Base-by-base conservation (phyloP, 2,888 invertebrate genomes). In the Deilephila elpenor region DNA sequence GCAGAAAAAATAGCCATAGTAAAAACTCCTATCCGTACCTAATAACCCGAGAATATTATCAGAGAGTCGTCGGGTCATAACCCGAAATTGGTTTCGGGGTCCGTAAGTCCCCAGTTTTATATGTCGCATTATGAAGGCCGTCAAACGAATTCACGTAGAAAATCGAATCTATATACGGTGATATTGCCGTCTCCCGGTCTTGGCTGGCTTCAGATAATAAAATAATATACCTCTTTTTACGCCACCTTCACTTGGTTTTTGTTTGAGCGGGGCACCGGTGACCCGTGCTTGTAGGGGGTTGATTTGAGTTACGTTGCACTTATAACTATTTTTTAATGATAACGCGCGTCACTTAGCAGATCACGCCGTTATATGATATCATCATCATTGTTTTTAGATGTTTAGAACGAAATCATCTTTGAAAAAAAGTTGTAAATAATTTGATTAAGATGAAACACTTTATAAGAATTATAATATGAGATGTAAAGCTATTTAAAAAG, bases 141-240 rank as follows among this genome's bases (percentile, higher is more conserved):
- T 95, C 95, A 95, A 95, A 95, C 93, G 95, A 95, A 95, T 95
- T 95, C 95, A 95, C 94, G 94, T 95, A 95, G 95, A 95, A 95
- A 95, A 95, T 95, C 95, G 95, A 95, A 95, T 95, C 95, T 95
- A 94, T 95, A 95, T 95, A 94, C 94, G 94, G 92, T 89, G 92
- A 92, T 94, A 93, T 93, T 92, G 91, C 90, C 89, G 91, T 87
- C 92, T 89, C 87, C 86, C 86, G 86, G 89, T 86, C 88, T 90
- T 93, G 93, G 90, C 89, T 93, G 92, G 86, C 86, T 91, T 82
- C 83, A 91, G 94, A 94, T 94, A 94, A 94, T 94, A 94, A 94
- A 94, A 94, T 94, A 93, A 94, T 94, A 93, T 92, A 93, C 91
- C 90, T 91, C 88, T 89, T 92, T 92, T 93, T 92, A 92, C 88